Conservation (phyloP, 2,797 vertebrate species). For the Chelonia mydas region DNA sequence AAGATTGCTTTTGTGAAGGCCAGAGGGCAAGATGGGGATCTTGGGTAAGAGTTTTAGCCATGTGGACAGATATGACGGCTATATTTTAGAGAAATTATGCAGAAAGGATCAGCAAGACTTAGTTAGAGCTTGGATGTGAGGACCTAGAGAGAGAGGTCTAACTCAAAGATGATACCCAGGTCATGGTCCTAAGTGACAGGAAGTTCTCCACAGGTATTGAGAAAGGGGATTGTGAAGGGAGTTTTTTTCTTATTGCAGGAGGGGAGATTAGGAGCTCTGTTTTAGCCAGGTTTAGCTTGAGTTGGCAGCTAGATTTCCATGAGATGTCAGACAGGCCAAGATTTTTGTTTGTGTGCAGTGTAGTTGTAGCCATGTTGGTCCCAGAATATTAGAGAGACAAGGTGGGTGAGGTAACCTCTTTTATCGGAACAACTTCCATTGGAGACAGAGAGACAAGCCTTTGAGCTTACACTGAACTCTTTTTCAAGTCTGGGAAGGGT, state of each 20-base stretch:
- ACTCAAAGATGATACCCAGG: not conserved
- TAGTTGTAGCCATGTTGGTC: not conserved
- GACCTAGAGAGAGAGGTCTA: not conserved
- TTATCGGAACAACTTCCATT: not conserved
- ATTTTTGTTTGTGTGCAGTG: not conserved
- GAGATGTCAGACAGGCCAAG: not conserved
- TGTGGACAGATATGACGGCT: not conserved
- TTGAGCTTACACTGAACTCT: not conserved
- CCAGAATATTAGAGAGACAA: not conserved
- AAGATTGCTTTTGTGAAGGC: not conserved
- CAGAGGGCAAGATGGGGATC: not conserved
- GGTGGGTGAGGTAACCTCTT: not conserved
- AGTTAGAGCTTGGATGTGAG: not conserved
- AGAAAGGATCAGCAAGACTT: not conserved
- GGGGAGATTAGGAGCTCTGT: not conserved
- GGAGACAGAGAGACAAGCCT: not conserved
- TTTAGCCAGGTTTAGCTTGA: not conserved
- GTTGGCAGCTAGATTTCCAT: not conserved
- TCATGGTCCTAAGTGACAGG: not conserved
- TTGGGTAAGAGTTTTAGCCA: not conserved
- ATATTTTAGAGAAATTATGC: not conserved
- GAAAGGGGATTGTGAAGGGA: not conserved
- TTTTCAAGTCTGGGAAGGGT: not conserved
- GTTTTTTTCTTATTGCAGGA: not conserved
- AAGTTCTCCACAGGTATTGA: not conserved